These are phyloP conservation scores for Eupithecia pulchellata DNA, from an alignment of 2,888 invertebrate genomes.

Conservation along the genomic window DNA sequence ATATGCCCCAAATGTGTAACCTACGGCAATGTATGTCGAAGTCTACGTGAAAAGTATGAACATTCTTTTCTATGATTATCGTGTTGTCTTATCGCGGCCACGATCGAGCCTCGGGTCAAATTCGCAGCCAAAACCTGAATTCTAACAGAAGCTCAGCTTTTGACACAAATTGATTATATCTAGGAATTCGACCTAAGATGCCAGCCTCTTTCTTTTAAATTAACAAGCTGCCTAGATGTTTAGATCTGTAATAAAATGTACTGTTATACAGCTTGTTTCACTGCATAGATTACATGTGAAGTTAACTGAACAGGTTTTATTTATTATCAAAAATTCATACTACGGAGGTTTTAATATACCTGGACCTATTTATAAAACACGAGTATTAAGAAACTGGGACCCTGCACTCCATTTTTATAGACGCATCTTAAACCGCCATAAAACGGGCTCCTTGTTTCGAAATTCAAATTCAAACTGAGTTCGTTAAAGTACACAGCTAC, in stretches of 20 bases:
- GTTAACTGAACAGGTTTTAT: conserved; percentile 10
- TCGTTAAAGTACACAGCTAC: conserved; percentile 43
- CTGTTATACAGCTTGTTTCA: neutral
- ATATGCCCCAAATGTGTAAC: neutral
- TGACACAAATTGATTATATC: conserved; percentile 41
- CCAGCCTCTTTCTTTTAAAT: neutral
- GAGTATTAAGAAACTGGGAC: conserved; percentile 1
- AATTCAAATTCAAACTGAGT: conserved; percentile 53
- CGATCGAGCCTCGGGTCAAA: conserved; percentile 49
- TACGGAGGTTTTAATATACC: neutral
- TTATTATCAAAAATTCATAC: neutral
- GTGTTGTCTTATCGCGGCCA: conserved; percentile 44
- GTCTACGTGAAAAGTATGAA: conserved; percentile 29
- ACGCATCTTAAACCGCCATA: conserved; percentile 39
- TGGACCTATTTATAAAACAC: neutral
- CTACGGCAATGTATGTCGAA: conserved; percentile 17
- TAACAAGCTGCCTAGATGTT: neutral
- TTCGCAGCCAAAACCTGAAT: conserved; percentile 40
- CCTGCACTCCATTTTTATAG: conserved; percentile 25
- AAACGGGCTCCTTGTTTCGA: conserved; percentile 37
- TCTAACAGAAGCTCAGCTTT: conserved; percentile 38
- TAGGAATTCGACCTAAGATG: conserved; percentile 25
- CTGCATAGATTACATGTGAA: neutral
- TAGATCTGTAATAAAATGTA: neutral
- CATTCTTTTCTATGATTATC: conserved; percentile 47